phyloP scores from a whole-genome alignment of 37 sponge, comb jelly and placozoan genomes.

The Chondrosia reniformis region DNA sequence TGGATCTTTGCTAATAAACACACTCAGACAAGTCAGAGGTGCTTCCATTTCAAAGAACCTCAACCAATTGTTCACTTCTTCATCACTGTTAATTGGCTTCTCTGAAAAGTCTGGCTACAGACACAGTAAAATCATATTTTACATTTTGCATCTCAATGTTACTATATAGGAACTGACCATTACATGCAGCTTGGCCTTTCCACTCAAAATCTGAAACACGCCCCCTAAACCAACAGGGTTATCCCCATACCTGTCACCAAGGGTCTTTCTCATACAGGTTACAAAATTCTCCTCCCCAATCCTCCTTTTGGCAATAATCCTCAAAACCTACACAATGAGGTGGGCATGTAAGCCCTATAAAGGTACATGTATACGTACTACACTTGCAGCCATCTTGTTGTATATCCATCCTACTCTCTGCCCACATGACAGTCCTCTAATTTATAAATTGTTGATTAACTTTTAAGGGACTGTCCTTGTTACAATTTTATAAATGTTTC shows the following conservation, averaged over 20 bases:
- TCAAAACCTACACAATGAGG: slow-evolving; percentile 62
- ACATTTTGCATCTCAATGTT: too few relatives aligned
- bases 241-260: slow-evolving; percentile 62
- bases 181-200: slow-evolving; percentile 87
- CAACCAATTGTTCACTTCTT: slow-evolving; percentile 88
- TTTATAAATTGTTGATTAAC: too few relatives aligned
- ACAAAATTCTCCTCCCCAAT: slow-evolving; percentile 92
- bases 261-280: slow-evolving; percentile 68
- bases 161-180: slow-evolving; percentile 76
- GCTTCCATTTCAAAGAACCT: slow-evolving; percentile 79
- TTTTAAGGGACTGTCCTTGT: too few relatives aligned
- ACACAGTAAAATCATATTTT: neutral
- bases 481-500: too few relatives aligned
- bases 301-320: slow-evolving; percentile 56
- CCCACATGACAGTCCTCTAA: too few relatives aligned
- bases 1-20: slow-evolving; percentile 88
- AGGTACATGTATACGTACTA: too few relatives aligned
- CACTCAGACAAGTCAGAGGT: slow-evolving; percentile 83
- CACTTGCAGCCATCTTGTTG: too few relatives aligned
- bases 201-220: slow-evolving; percentile 78
- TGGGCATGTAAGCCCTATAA: too few relatives aligned
- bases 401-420: too few relatives aligned
- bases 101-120: slow-evolving; percentile 84
- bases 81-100: slow-evolving; percentile 67
- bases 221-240: slow-evolving; percentile 90